phyloP scores from a whole-genome alignment of 2,888 invertebrate genomes.

The Agrotis ipsilon region DNA sequence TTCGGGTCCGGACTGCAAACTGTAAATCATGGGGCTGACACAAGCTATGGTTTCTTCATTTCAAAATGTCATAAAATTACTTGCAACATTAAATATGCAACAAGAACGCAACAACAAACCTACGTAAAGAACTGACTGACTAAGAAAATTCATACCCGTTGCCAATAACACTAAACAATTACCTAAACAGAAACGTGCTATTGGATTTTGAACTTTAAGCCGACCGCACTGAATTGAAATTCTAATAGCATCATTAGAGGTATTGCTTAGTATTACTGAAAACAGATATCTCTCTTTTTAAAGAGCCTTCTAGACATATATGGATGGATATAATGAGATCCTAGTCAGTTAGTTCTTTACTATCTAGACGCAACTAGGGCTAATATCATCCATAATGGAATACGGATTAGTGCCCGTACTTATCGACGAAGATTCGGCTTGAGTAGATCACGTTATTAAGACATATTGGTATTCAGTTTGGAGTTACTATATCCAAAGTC shows the following conservation, averaged over 20 bases:
- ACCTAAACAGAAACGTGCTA: background rate
- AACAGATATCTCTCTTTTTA: background rate
- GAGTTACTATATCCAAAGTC: too few relatives aligned
- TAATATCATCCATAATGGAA: slow-evolving; percentile 32
- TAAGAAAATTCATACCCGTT: background rate
- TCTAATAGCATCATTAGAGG: background rate
- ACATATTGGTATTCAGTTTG: too few relatives aligned
- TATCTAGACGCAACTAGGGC: slow-evolving; percentile 57
- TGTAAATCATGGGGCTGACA: too few relatives aligned
- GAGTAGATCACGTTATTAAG: background rate
- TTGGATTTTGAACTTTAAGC: background rate
- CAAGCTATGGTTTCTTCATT: too few relatives aligned
- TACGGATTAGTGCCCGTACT: slow-evolving; percentile 10
- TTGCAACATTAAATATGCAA: slow-evolving; percentile 48
- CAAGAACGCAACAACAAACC: slow-evolving; percentile 53
- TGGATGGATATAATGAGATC: background rate
- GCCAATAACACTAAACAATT: background rate
- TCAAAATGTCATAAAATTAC: slow-evolving; percentile 4
- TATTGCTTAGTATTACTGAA: background rate
- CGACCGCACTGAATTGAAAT: background rate
- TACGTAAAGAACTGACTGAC: slow-evolving; percentile 49
- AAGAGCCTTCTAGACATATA: background rate
- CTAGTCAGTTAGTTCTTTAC: slow-evolving; percentile 24
- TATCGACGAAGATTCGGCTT: background rate
- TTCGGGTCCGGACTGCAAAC: too few relatives aligned